Percentiles rank a stretch among this genome's conserved stretches.
These are phyloP conservation scores for Chloropsis hardwickii DNA, from an alignment of 2,113 vertebrate species.

Conservation along the genomic window DNA sequence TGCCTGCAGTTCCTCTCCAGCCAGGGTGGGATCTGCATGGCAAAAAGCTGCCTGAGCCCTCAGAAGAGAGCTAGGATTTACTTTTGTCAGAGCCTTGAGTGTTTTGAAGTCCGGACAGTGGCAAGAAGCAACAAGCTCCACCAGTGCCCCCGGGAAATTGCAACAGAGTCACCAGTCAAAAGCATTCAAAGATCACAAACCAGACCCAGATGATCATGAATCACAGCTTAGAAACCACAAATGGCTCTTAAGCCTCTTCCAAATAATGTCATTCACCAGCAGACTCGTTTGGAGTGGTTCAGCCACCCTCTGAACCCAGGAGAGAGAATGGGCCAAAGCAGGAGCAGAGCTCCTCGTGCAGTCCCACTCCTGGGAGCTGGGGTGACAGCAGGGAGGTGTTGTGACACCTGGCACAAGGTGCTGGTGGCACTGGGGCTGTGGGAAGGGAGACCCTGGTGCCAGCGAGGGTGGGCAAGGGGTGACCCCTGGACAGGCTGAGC, in stretches of 20 bases:
- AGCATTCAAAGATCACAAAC: constrained; percentile 40
- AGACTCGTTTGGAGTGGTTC: not conserved
- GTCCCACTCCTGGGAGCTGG: rapidly evolving
- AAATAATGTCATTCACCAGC: constrained; percentile 25
- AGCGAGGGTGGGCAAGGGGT: not conserved
- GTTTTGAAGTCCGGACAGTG: not conserved
- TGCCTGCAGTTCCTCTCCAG: not conserved
- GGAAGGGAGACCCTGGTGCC: not conserved
- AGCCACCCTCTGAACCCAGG: not conserved
- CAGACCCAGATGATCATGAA: constrained; percentile 48
- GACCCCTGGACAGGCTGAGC: not conserved
- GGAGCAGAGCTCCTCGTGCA: not conserved
- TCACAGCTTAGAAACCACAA: not conserved
- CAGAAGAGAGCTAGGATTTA: not conserved
- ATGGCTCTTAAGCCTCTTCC: not conserved
- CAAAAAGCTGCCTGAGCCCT: not conserved
- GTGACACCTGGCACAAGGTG: not conserved
- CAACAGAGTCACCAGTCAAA: constrained; percentile 18
- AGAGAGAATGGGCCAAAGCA: not conserved
- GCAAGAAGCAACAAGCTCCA: constrained; percentile 12
- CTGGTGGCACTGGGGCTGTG: not conserved
- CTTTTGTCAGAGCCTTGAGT: not conserved
- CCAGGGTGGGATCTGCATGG: not conserved
- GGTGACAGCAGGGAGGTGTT: not conserved
- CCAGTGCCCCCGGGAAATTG: not conserved